Percentiles rank a stretch among this genome's conserved stretches.
phyloP scores from a whole-genome alignment of 2,113 vertebrate species.

The Erinaceus europaeus region DNA sequence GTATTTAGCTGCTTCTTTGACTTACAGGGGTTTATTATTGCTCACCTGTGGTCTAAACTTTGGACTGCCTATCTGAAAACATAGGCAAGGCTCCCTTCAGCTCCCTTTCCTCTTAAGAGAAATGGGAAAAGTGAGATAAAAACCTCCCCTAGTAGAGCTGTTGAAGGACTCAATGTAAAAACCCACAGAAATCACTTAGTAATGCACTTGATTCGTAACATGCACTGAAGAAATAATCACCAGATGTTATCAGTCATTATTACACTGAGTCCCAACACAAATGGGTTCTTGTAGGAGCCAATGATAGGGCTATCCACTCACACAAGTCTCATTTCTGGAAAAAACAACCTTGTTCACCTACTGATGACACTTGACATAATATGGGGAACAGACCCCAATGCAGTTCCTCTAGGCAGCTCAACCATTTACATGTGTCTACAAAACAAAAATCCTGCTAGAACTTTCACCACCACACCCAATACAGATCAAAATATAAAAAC shows the following conservation, averaged over 20 bases:
- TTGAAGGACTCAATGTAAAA: background rate
- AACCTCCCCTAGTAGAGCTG: background rate
- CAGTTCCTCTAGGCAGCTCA: background rate
- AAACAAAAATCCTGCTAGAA: too few relatives aligned
- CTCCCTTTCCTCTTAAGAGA: background rate
- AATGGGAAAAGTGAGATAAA: background rate
- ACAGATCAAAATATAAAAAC: background rate
- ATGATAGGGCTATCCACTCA: rapidly evolving
- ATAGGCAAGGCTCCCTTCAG: background rate
- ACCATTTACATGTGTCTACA: too few relatives aligned
- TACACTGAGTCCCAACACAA: background rate
- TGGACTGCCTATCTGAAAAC: background rate
- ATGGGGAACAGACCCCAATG: background rate
- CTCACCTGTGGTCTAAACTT: background rate
- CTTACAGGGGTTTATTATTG: too few relatives aligned
- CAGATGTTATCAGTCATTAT: rapidly evolving
- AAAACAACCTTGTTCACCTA: rapidly evolving
- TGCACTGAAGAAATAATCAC: background rate
- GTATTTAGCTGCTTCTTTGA: background rate
- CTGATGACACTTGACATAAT: rapidly evolving
- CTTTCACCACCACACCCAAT: background rate
- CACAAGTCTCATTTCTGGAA: background rate
- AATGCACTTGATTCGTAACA: background rate
- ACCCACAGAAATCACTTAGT: too few relatives aligned
- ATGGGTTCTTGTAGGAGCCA: background rate